phyloP scores from a whole-genome alignment of 1,140 invertebrate species.

The Pachyrhynchus sulphureomaculatus region DNA sequence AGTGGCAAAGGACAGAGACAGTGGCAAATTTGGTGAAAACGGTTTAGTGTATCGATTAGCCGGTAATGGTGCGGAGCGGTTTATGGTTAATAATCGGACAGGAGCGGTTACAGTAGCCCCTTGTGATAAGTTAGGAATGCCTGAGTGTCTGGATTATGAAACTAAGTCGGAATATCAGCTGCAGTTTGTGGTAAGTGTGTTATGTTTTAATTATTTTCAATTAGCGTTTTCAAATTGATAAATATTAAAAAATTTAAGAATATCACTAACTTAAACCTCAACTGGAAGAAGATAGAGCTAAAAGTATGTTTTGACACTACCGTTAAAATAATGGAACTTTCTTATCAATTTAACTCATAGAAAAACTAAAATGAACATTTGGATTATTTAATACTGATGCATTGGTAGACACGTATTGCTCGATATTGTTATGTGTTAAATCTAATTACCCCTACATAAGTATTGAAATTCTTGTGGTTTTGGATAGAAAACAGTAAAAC shows the following conservation, averaged over 20 bases:
- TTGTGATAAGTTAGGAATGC: constrained; percentile 65
- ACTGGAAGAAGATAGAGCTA: too few species aligned
- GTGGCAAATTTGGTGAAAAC: constrained; percentile 67
- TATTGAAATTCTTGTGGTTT: too few species aligned
- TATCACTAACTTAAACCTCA: too few species aligned
- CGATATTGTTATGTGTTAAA: too few species aligned
- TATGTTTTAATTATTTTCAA: neutral
- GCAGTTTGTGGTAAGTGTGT: constrained; percentile 70
- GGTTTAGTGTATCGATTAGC: constrained; percentile 83
- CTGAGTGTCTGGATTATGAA: constrained; percentile 85
- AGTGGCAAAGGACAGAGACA: constrained; percentile 81
- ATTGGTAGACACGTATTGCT: too few species aligned
- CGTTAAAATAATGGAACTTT: too few species aligned
- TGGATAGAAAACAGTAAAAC: too few species aligned
- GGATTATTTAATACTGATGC: too few species aligned
- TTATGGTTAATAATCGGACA: constrained; percentile 75
- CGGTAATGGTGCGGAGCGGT: constrained; percentile 82
- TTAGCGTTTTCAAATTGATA: neutral
- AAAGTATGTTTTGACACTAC: too few species aligned
- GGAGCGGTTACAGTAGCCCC: constrained; percentile 80
- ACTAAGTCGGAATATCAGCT: constrained; percentile 79
- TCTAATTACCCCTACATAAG: too few species aligned
- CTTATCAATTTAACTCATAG: too few species aligned
- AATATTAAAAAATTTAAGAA: constrained; percentile 5
- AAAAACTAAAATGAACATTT: too few species aligned